phyloP scores from a whole-genome alignment of 1,140 invertebrate genomes.

The Ostrea denselamellosa region DNA sequence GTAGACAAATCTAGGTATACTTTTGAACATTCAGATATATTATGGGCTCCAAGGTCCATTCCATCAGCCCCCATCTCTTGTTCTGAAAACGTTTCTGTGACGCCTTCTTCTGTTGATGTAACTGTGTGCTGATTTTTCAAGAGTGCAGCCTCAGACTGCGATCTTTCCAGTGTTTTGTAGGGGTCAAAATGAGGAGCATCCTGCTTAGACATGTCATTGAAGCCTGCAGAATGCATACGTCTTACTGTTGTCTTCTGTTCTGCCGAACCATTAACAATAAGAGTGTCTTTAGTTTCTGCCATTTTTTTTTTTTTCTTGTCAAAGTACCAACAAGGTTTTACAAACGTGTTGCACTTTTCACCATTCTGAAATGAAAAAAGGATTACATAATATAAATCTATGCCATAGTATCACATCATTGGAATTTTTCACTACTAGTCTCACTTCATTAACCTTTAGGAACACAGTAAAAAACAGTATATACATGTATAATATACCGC shows the following conservation, averaged over 20 bases:
- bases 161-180: slow-evolving; percentile 67
- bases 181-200: slow-evolving; percentile 55
- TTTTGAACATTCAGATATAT: slow-evolving; percentile 70
- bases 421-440: no score
- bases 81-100: not conserved
- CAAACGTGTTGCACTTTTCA: not conserved
- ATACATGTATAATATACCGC: no score
- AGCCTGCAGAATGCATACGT: slow-evolving; percentile 47
- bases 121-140: slow-evolving; percentile 52
- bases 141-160: slow-evolving; percentile 69
- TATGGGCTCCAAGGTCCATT: slow-evolving; percentile 52
- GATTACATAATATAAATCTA: not conserved
- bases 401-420: no score
- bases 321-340: not conserved
- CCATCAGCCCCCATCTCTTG: slow-evolving; percentile 34
- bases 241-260: slow-evolving; percentile 41
- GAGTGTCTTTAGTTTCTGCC: slow-evolving; percentile 25
- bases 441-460: no score
- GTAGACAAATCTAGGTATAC: slow-evolving; percentile 70
- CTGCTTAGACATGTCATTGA: not conserved
- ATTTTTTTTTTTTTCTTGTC: not conserved
- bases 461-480: no score
- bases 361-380: not conserved
- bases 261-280: not conserved
- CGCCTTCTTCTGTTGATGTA: slow-evolving; percentile 22